These are phyloP conservation scores for Lamprotornis superbus DNA, from an alignment of 2,113 vertebrate genomes.

Conservation along the genomic window DNA sequence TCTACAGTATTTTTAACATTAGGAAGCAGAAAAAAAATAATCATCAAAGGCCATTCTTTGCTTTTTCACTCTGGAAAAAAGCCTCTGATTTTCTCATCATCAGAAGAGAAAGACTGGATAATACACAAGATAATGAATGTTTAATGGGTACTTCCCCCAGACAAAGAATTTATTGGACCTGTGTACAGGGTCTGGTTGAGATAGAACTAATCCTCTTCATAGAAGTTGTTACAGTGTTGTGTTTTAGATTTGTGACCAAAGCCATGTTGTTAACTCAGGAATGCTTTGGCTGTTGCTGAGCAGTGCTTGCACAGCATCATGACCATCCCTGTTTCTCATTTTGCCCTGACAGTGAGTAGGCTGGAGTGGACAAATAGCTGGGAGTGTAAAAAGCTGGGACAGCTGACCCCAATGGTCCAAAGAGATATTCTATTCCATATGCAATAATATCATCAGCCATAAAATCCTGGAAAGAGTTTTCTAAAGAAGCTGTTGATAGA, in stretches of 20 bases:
- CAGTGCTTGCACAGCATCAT: neutral
- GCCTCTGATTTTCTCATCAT: neutral
- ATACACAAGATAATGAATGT: neutral
- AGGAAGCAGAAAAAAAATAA: neutral
- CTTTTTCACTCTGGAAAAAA: neutral
- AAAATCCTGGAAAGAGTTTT: neutral
- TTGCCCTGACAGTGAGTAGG: neutral
- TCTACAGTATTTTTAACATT: neutral
- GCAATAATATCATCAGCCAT: neutral
- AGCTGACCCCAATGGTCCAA: neutral
- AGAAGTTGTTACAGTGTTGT: neutral
- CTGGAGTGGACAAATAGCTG: neutral
- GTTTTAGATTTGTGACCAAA: neutral
- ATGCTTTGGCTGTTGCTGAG: neutral
- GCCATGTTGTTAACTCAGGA: accelerated
- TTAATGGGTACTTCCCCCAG: neutral
- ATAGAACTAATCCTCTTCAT: neutral
- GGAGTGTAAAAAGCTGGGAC: neutral
- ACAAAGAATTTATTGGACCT: neutral
- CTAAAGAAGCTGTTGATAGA: neutral
- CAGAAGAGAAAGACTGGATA: neutral
- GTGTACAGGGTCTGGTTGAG: neutral
- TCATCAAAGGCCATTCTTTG: neutral
- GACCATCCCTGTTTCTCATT: neutral
- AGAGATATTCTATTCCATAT: neutral